phyloP scores from a whole-genome alignment of 2,113 vertebrate species.

The Vulpes ferrilata region DNA sequence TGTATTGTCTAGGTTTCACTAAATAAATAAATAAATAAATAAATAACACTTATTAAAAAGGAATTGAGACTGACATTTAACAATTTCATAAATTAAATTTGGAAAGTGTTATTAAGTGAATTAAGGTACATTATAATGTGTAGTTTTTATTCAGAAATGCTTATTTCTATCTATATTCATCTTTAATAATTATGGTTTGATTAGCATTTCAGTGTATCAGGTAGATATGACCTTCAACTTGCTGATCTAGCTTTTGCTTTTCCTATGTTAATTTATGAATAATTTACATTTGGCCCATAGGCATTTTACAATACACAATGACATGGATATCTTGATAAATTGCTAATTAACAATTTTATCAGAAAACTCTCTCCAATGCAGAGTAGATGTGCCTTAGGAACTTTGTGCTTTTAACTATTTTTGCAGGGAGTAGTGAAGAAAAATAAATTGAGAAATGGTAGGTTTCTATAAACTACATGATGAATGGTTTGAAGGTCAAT shows the following conservation, averaged over 20 bases:
- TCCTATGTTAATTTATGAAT: constrained; percentile 71
- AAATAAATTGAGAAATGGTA: constrained; percentile 14
- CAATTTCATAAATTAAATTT: constrained; percentile 35
- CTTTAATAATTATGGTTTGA: constrained; percentile 52
- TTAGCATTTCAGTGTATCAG: constrained; percentile 69
- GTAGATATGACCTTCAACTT: constrained; percentile 75
- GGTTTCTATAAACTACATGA: not conserved
- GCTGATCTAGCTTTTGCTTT: constrained; percentile 74
- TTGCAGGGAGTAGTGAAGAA: not conserved
- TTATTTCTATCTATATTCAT: constrained; percentile 66
- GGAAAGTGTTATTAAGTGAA: constrained; percentile 35
- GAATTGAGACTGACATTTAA: not conserved
- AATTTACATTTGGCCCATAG: constrained; percentile 74
- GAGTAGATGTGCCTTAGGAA: constrained; percentile 44
- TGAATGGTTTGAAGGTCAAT: constrained; percentile 27
- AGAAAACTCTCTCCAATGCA: constrained; percentile 15
- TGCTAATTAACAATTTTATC: constrained; percentile 79
- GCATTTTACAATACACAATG: constrained; percentile 71
- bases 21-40: not conserved
- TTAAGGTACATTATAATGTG: not conserved
- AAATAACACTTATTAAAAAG: constrained; percentile 15
- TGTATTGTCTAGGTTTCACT: not conserved
- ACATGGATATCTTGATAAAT: constrained; percentile 75
- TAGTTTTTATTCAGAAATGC: constrained; percentile 51
- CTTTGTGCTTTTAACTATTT: constrained; percentile 44